Conservation (phyloP, 2,888 invertebrate genomes). For the Drosophila demipolita region DNA sequence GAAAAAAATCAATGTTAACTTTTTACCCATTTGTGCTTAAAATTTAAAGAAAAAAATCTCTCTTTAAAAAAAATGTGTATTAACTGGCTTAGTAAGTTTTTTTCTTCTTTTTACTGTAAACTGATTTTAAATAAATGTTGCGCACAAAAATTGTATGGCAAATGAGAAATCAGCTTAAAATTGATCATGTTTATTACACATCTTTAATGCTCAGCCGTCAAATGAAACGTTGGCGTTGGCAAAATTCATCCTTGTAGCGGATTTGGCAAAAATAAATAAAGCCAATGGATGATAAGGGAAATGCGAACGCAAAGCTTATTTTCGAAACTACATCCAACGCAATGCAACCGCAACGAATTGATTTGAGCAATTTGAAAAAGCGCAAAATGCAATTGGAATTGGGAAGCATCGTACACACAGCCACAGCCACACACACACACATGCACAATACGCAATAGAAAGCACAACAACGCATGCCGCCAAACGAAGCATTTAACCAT, state of each 20-base stretch:
- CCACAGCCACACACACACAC: background rate
- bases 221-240: conserved; percentile 5
- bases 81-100: background rate
- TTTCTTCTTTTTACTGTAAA: background rate
- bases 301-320: conserved; percentile 43
- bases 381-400: conserved; percentile 72
- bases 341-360: conserved; percentile 75
- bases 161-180: background rate
- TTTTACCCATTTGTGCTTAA: background rate
- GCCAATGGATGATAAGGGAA: conserved; percentile 48
- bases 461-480: background rate
- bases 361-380: conserved; percentile 70
- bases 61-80: background rate
- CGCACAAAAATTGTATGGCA: background rate
- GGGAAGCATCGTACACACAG: conserved; percentile 29
- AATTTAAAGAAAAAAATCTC: background rate
- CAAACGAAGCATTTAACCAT: conserved; percentile 3
- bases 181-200: background rate
- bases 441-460: conserved; percentile 28
- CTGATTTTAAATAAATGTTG: background rate
- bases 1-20: conserved; percentile 1
- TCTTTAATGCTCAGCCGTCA: background rate
- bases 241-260: conserved; percentile 15
- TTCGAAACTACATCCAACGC: conserved; percentile 42
- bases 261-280: conserved; percentile 66